These are phyloP conservation scores for Scaptomyza graminum DNA, from an alignment of 1,140 invertebrate genomes.

Conservation along the genomic window DNA sequence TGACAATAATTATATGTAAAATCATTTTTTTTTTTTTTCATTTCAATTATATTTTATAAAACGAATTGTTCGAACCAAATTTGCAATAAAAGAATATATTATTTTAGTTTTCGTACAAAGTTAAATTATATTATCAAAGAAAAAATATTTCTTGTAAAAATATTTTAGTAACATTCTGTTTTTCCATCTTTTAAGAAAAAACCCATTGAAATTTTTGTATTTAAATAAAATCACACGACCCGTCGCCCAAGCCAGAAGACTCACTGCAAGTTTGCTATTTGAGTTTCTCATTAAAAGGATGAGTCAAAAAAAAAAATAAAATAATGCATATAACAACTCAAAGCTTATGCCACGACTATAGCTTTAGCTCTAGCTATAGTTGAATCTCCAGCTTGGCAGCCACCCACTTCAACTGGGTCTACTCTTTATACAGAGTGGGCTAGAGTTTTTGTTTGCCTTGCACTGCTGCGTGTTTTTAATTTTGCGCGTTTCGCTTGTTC, in stretches of 20 bases:
- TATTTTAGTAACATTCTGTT: no score
- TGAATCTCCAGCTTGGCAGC: background rate
- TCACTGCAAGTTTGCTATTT: constrained; percentile 59
- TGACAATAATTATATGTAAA: no score
- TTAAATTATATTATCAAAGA: no score
- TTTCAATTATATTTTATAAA: no score
- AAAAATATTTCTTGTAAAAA: no score
- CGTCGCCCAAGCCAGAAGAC: constrained; percentile 13
- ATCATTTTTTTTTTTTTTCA: no score
- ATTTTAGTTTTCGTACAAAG: no score
- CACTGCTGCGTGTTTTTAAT: constrained; percentile 79
- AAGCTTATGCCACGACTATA: constrained; percentile 3
- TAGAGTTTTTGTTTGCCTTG: constrained; percentile 65
- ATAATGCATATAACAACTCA: constrained; percentile 6
- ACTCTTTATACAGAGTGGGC: constrained; percentile 1
- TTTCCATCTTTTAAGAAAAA: no score
- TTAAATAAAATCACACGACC: constrained; percentile 1
- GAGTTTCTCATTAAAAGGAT: constrained; percentile 70
- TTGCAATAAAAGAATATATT: no score
- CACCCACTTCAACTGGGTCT: background rate
- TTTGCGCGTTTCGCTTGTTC: constrained; percentile 79
- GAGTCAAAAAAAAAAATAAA: constrained; percentile 15
- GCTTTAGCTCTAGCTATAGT: constrained; percentile 5
- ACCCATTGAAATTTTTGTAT: no score
- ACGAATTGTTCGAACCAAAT: no score